A percentile compares a stretch with the other conserved stretches of the same genome.
phyloP scores from a whole-genome alignment of 2,888 invertebrate species.

The Dichetophora obliterata region DNA sequence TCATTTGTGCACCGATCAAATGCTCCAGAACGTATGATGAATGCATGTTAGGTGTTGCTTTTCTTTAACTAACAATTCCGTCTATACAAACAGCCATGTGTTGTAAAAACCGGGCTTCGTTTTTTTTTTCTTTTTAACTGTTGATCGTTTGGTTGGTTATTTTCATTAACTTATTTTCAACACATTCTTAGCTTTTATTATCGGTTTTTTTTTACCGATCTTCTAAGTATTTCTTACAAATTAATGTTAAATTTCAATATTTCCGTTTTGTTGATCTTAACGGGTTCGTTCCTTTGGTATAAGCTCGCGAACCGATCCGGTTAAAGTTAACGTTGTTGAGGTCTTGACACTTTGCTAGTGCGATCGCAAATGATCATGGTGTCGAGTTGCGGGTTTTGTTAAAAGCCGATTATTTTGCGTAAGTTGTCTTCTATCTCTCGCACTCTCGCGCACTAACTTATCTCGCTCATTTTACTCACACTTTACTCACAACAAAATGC shows the following conservation, averaged over 20 bases:
- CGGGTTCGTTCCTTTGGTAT: slow-evolving; percentile 46
- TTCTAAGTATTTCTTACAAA: neutral
- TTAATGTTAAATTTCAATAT: neutral
- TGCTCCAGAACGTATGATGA: slow-evolving; percentile 68
- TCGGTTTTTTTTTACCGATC: neutral
- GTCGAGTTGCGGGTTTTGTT: slow-evolving; percentile 5
- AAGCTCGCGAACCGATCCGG: slow-evolving; percentile 44
- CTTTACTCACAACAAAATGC: neutral
- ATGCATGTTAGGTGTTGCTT: slow-evolving; percentile 61
- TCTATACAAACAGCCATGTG: slow-evolving; percentile 1
- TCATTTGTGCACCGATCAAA: slow-evolving; percentile 63
- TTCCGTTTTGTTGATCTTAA: slow-evolving; percentile 39
- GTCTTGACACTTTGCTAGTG: slow-evolving; percentile 65
- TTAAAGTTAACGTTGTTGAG: slow-evolving; percentile 39
- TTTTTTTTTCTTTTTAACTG: neutral
- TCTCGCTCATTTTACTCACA: neutral
- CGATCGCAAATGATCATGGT: slow-evolving; percentile 60
- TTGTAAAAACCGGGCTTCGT: neutral
- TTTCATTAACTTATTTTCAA: neutral
- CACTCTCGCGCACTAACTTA: neutral
- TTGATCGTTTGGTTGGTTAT: neutral
- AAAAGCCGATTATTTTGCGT: slow-evolving; percentile 5
- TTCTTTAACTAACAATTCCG: slow-evolving; percentile 8
- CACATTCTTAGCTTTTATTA: neutral
- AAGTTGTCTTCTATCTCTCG: neutral